Conservation (phyloP, 2,797 vertebrate species). For the Choloepus didactylus region DNA sequence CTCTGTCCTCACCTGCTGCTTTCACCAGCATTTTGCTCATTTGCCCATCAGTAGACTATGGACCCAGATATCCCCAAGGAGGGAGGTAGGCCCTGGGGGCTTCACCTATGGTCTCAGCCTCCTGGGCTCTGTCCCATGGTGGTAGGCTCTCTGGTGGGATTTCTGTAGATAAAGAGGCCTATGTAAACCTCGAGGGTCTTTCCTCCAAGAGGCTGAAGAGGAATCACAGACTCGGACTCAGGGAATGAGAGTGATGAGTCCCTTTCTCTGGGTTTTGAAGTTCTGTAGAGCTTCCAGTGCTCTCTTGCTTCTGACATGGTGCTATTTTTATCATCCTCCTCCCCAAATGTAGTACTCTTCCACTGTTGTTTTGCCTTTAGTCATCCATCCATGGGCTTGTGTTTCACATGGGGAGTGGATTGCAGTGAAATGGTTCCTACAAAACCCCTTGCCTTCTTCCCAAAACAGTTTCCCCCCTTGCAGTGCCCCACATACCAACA, state of each 20-base stretch:
- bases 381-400: not conserved
- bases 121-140: not conserved
- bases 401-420: constrained; percentile 42
- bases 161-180: not conserved
- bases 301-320: not conserved
- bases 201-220: not conserved
- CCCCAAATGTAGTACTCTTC: not conserved
- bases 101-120: not conserved
- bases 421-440: not conserved
- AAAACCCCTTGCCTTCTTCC: constrained; percentile 28
- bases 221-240: not conserved
- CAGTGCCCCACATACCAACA: accelerated
- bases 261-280: not conserved
- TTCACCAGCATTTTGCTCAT: not conserved
- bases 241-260: not conserved
- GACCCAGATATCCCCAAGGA: not conserved
- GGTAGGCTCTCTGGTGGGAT: not conserved
- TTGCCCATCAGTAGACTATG: not conserved
- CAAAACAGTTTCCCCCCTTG: not conserved
- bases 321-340: constrained; percentile 44
- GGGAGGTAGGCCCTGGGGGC: too few relatives aligned
- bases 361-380: constrained; percentile 19
- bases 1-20: not conserved
- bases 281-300: not conserved
- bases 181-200: not conserved